Evolutionary conservation across 1,140 invertebrate species (phyloP), one percentile per base, ranked within the genome.

Genomic region (Streblospio benedicti): DNA sequence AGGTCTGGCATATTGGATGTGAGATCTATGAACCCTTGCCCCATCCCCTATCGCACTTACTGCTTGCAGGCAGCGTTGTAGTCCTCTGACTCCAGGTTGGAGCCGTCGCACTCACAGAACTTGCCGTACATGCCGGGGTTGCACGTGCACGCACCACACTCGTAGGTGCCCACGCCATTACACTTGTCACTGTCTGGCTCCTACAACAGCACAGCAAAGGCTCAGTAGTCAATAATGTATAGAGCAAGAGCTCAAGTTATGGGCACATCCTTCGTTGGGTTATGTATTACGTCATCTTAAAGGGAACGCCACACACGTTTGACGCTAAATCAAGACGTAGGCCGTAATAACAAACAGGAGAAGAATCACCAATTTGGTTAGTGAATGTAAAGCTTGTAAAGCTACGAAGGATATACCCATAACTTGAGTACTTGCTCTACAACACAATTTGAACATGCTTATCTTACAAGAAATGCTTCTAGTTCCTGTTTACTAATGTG

Each of bases 61-160:
- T 57, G 66, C 49, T 69, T 71, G 63, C 76, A 77, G 23, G 67
- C 54, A 1, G 61, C 62, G 31, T 73, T 61, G 6, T 65, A 68
- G 38, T 73, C 70, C 20, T 69, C 69, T 54, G 61, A 67, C 6
- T 62, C 66, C 14, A 67, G 60, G 23, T 71, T 64, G 6, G 67
- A 66, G 2, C 65, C 69, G 52, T 71, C 65, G 65, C 76, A 78
- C 44, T 76, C 69, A 63, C 76, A 78, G 33, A 65, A 61, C 25
- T 72, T 69, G 0, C 76, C 76, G 53, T 76, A 77, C 49, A 66
- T 59, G 16, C 68, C 68, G n/a, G 67, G 63, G 56, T 72, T 67
- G 64, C 76, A 78, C 1, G 65, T 66, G 63, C 76, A 78, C 30
- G 66, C 65, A n/a, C 76, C 76, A 69, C 76, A 78, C 50, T 75